phyloP scores from a whole-genome alignment of 2,888 invertebrate genomes.

The Pardosa pseudoannulata region DNA sequence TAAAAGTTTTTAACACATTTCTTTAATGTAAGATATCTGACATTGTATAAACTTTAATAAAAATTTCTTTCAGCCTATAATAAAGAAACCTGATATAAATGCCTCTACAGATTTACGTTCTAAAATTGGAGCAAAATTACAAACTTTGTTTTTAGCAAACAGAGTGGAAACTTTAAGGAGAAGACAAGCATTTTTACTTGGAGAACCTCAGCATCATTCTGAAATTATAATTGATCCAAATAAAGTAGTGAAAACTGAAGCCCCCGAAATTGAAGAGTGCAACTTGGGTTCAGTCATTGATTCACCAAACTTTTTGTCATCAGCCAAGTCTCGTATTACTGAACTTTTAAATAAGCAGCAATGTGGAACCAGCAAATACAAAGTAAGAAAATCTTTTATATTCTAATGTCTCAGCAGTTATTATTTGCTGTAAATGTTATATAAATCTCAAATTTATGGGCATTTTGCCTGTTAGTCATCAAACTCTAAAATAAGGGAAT shows the following conservation, averaged over 20 bases:
- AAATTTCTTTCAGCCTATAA: not conserved
- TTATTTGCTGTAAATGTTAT: too few species aligned
- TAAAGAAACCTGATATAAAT: not conserved
- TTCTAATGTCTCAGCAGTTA: too few species aligned
- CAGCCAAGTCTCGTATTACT: slow-evolving; percentile 20
- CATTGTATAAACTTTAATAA: too few species aligned
- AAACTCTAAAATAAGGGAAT: too few species aligned
- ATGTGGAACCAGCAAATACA: not conserved
- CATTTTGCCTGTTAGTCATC: too few species aligned
- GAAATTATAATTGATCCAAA: not conserved
- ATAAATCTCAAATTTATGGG: too few species aligned
- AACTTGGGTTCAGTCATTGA: not conserved
- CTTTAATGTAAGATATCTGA: too few species aligned
- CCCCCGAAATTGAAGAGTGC: not conserved
- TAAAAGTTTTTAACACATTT: too few species aligned
- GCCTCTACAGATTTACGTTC: slow-evolving; percentile 8
- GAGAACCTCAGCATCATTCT: not conserved
- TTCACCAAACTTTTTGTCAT: slow-evolving; percentile 14
- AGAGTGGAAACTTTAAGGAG: not conserved
- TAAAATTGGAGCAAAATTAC: slow-evolving; percentile 21
- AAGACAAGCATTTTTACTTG: not conserved
- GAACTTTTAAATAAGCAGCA: slow-evolving; percentile 17
- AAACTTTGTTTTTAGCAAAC: slow-evolving; percentile 13
- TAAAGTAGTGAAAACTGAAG: not conserved
- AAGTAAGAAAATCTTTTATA: too few species aligned